Base-by-base conservation (phyloP, 2,113 vertebrate species). In the Cygnus atratus region DNA sequence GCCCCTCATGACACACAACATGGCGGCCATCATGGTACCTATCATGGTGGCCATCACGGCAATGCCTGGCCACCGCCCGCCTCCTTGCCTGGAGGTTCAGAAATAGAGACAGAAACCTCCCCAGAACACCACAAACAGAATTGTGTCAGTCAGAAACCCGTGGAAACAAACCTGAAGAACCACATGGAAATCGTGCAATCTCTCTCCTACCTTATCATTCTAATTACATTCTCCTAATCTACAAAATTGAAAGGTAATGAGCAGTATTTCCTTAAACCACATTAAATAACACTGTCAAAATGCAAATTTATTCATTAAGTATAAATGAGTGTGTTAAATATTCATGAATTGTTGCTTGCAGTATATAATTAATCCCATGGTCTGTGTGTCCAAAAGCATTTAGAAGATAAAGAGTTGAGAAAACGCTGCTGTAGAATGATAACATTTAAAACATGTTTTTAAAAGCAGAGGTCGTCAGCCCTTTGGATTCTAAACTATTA, bases 231-330 rank as follows among this genome's bases (percentile, higher is more conserved):
- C 97, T 95, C 97, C 94, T 98, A 98, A 98, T 98, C 97, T 97
- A 90, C 95, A 96, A 96, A 98, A 98, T 97, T 98, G 98, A 98
- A 98, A 98, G 96, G 97, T 98, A 98, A 98, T 97, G 97, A 98
- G 96, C 92, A 97, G 97, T 97, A 98, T 98, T 98, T 98, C 97
- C 96, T 98, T 98, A 98, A 98, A 98, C 95, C 95, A 95, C 96
- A 98, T 97, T 98, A 98, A 98, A 98, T 97, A 98, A 98, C 97
- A 97, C 97, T 97, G 98, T 98, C 98, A 98, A 98, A 98, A 98
- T 98, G 98, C 97, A 98, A 98, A 98, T 98, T 98, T 98, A 98
- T 98, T 98, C 97, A 98, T 98, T 98, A 98, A 98, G 97, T 98
- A 98, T 98, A 98, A 97, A 98, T 98, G 97, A 98, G 93, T 67